Evolutionary conservation across 1,140 invertebrate genomes (phyloP).

Genomic region (Drosophila pseudoananassae): DNA sequence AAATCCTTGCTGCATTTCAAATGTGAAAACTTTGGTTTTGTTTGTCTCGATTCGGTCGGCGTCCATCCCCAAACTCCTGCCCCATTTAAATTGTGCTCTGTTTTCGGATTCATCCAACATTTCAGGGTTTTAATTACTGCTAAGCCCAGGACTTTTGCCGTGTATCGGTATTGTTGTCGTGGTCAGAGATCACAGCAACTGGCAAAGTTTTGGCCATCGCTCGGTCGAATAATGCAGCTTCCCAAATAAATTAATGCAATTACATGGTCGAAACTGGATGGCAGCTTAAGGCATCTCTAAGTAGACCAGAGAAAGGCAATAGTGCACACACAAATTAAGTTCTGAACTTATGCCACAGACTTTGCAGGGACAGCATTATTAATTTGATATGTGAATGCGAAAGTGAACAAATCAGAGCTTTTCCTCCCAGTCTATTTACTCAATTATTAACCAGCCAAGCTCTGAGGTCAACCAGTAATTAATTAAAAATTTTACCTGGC

Average conservation of each 20-base stretch:
- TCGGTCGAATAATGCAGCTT: slow-evolving; percentile 47
- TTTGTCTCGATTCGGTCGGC: background rate
- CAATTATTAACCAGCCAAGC: slow-evolving; percentile 66
- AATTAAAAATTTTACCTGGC: slow-evolving; percentile 50
- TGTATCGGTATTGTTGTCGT: slow-evolving; percentile 37
- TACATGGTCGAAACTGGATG: slow-evolving; percentile 35
- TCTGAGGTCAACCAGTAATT: slow-evolving; percentile 54
- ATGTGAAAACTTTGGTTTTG: slow-evolving; percentile 67
- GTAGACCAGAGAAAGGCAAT: slow-evolving; percentile 11
- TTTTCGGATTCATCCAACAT: slow-evolving; percentile 40
- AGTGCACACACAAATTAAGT: slow-evolving; percentile 51
- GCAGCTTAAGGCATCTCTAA: slow-evolving; percentile 18
- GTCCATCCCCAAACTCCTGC: background rate
- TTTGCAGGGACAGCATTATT: slow-evolving; percentile 69
- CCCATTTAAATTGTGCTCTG: slow-evolving; percentile 27
- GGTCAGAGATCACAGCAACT: slow-evolving; percentile 39
- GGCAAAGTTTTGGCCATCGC: slow-evolving; percentile 54
- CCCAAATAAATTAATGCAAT: slow-evolving; percentile 73
- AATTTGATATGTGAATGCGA: slow-evolving; percentile 40
- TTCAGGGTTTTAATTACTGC: slow-evolving; percentile 59
- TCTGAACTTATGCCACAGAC: slow-evolving; percentile 44
- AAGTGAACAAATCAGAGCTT: slow-evolving; percentile 34
- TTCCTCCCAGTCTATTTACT: slow-evolving; percentile 38
- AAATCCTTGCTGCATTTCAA: slow-evolving; percentile 72
- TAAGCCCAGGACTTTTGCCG: slow-evolving; percentile 37